Percentiles rank a stretch among this genome's conserved stretches.
These are phyloP conservation scores for Drosophila dunni DNA, from an alignment of 1,140 invertebrate genomes.

Conservation along the genomic window DNA sequence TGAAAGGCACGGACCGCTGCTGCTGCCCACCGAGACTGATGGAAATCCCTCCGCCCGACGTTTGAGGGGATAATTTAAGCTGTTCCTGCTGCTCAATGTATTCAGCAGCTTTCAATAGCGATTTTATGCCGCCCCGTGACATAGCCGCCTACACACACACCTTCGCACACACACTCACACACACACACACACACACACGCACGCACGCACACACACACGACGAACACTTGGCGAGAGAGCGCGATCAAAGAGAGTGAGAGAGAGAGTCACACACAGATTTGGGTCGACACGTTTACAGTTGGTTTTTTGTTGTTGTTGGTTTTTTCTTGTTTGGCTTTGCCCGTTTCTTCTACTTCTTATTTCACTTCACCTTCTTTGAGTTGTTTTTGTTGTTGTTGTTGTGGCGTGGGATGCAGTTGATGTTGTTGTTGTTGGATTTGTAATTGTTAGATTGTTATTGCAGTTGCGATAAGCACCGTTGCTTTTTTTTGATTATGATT, in stretches of 20 bases:
- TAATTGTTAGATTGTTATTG: slow-evolving; percentile 18
- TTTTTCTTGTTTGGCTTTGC: slow-evolving; percentile 20
- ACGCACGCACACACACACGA: slow-evolving; percentile 22
- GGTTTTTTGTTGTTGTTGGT: slow-evolving; percentile 27
- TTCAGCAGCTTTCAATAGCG: slow-evolving; percentile 63
- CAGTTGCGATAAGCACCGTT: slow-evolving; percentile 48
- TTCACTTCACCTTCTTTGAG: slow-evolving; percentile 13
- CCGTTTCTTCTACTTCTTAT: slow-evolving; percentile 5
- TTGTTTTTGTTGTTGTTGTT: slow-evolving; percentile 22
- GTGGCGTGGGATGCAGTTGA: slow-evolving; percentile 20
- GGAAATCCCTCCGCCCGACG: slow-evolving; percentile 13
- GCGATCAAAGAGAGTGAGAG: slow-evolving; percentile 7
- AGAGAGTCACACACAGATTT: slow-evolving; percentile 32
- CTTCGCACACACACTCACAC: slow-evolving; percentile 36
- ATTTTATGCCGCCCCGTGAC: slow-evolving; percentile 53
- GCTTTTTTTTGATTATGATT: slow-evolving; percentile 24
- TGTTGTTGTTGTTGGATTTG: slow-evolving; percentile 34
- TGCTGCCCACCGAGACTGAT: slow-evolving; percentile 31
- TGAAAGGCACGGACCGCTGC: slow-evolving; percentile 32
- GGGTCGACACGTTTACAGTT: slow-evolving; percentile 51
- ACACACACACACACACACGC: slow-evolving; percentile 29
- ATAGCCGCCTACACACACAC: slow-evolving; percentile 60
- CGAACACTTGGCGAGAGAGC: slow-evolving; percentile 19
- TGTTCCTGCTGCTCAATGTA: slow-evolving; percentile 61
- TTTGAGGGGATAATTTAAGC: slow-evolving; percentile 39